phyloP scores from a whole-genome alignment of 2,888 invertebrate genomes.

The Amblyteles armatorius region DNA sequence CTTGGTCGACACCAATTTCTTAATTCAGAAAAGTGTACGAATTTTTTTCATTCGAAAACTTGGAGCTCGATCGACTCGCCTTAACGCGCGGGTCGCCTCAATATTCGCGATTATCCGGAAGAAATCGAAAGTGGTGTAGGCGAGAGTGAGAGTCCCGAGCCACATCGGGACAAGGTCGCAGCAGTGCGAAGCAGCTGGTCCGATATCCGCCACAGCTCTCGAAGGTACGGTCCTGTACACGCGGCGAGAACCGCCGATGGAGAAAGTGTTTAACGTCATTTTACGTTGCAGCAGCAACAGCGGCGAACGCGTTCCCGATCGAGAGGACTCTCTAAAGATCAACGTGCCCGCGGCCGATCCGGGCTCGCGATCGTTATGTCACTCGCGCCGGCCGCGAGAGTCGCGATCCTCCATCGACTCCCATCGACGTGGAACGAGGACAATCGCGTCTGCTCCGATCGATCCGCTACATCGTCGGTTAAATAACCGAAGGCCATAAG shows the following conservation, averaged over 20 bases:
- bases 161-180: constrained; percentile 77
- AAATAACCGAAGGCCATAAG: background rate
- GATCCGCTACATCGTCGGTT: background rate
- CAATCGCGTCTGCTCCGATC: background rate
- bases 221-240: background rate
- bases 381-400: constrained; percentile 25
- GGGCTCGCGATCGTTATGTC: constrained; percentile 43
- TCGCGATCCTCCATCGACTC: constrained; percentile 6
- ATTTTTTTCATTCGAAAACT: background rate
- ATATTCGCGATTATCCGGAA: constrained; percentile 73
- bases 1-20: too few species aligned
- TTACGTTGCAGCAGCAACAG: constrained; percentile 60
- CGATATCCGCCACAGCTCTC: constrained; percentile 48
- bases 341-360: constrained; percentile 52
- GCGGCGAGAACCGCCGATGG: constrained; percentile 49
- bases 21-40: background rate
- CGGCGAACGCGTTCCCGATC: constrained; percentile 49
- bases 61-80: background rate
- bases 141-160: constrained; percentile 67
- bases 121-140: constrained; percentile 79
- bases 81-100: constrained; percentile 40
- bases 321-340: constrained; percentile 55
- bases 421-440: constrained; percentile 16
- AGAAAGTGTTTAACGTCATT: constrained; percentile 78
- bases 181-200: constrained; percentile 54